Percentiles rank a stretch among this genome's conserved stretches.
These are phyloP conservation scores for Petrocephalus microphthalmus DNA, from an alignment of 2,113 vertebrate genomes.

Conservation along the genomic window DNA sequence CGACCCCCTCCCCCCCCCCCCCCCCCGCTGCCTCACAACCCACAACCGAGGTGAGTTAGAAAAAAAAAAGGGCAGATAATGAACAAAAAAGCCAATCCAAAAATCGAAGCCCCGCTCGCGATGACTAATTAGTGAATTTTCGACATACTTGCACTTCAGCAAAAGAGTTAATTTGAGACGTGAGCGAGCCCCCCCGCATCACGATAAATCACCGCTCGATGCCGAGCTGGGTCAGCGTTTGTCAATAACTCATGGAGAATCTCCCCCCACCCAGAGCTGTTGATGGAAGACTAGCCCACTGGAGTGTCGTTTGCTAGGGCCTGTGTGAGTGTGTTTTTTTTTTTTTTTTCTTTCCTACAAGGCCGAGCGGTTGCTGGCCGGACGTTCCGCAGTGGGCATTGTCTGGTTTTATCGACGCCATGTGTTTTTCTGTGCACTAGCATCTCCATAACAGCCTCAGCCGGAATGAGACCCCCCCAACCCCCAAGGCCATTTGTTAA, in stretches of 20 bases:
- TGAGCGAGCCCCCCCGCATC: background rate
- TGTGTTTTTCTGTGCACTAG: background rate
- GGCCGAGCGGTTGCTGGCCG: background rate
- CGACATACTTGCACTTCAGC: background rate
- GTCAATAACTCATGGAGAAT: background rate
- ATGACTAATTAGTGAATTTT: slow-evolving; percentile 3
- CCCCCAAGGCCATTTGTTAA: background rate
- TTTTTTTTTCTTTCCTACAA: background rate
- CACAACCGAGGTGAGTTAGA: background rate
- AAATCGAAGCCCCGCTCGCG: background rate
- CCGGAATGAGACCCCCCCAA: background rate
- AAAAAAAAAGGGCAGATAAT: background rate
- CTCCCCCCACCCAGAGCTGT: background rate
- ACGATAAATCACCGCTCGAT: background rate
- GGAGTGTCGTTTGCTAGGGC: background rate
- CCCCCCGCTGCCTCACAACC: background rate
- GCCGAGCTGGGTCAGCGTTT: background rate
- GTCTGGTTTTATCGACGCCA: background rate
- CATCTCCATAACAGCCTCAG: background rate
- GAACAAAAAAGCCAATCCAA: background rate
- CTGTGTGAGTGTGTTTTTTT: background rate
- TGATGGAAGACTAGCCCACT: background rate
- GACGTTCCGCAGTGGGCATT: background rate
- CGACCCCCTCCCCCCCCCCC: background rate
- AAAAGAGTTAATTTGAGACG: background rate